Evolutionary conservation across 2,113 vertebrate species (phyloP).

Genomic region (Jaculus jaculus): DNA sequence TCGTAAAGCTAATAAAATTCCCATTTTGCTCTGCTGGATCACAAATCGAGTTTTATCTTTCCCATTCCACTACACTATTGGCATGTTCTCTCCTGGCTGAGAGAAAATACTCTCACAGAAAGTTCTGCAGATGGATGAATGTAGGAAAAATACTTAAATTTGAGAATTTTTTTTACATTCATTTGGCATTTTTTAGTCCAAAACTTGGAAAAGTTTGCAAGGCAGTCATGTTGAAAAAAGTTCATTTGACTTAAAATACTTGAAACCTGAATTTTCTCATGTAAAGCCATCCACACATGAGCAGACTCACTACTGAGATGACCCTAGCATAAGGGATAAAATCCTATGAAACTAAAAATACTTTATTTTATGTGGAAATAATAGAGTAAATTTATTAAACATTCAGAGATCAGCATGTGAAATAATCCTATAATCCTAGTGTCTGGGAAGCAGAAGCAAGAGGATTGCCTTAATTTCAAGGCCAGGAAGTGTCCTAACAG

Average conservation of each 20-base stretch:
- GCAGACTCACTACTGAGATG: neutral
- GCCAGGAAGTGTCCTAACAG: neutral
- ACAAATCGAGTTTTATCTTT: neutral
- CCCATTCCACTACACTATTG: neutral
- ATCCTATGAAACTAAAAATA: slow-evolving; percentile 70
- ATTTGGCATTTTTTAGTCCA: too few species aligned
- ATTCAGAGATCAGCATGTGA: neutral
- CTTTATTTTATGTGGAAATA: slow-evolving; percentile 62
- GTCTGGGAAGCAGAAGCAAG: neutral
- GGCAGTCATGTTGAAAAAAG: slow-evolving; percentile 2
- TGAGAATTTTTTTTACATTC: neutral
- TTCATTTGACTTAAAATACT: neutral
- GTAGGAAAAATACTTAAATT: neutral
- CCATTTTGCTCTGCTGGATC: neutral
- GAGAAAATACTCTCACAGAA: neutral
- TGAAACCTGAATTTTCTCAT: neutral
- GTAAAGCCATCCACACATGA: neutral
- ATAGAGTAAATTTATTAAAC: slow-evolving; percentile 16
- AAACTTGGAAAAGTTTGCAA: neutral
- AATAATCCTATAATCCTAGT: neutral
- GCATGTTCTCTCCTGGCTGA: neutral
- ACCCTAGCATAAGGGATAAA: slow-evolving; percentile 57
- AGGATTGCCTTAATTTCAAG: neutral
- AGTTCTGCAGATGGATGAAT: neutral
- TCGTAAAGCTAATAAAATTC: neutral